Conservation (phyloP, 2,797 vertebrate genomes). For the Chelonia mydas region DNA sequence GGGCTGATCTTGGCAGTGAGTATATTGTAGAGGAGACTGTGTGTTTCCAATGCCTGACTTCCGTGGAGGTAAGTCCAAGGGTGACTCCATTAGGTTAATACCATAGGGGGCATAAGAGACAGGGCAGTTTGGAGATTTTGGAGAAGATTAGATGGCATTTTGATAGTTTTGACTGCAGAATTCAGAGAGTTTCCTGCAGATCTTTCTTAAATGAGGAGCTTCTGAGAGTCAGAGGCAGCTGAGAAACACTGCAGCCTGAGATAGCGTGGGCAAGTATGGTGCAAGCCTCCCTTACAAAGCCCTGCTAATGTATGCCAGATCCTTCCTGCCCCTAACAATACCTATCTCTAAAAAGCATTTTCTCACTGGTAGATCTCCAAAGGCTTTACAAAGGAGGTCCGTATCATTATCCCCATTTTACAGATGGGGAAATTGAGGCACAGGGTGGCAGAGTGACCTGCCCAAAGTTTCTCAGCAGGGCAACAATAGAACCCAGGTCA, state of each 20-base stretch:
- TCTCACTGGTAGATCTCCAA: not conserved
- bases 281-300: not conserved
- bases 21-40: conserved; percentile 16
- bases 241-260: not conserved
- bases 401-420: not conserved
- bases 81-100: conserved; percentile 39
- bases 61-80: conserved; percentile 1
- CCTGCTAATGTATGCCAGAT: no score
- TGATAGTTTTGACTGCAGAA: not conserved
- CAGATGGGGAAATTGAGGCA: not conserved
- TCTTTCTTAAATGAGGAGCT: not conserved
- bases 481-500: not conserved
- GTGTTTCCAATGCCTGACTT: conserved; percentile 18
- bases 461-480: not conserved
- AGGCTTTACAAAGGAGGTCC: not conserved
- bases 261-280: not conserved
- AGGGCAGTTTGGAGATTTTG: not conserved
- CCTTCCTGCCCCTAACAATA: not conserved
- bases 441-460: rapidly evolving
- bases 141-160: not conserved
- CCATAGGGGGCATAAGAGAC: not conserved
- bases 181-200: not conserved
- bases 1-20: conserved; percentile 69
- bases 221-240: not conserved
- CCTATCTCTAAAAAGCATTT: not conserved